Conservation (phyloP, 2,888 invertebrate genomes). For the Gastrophysa polygoni region DNA sequence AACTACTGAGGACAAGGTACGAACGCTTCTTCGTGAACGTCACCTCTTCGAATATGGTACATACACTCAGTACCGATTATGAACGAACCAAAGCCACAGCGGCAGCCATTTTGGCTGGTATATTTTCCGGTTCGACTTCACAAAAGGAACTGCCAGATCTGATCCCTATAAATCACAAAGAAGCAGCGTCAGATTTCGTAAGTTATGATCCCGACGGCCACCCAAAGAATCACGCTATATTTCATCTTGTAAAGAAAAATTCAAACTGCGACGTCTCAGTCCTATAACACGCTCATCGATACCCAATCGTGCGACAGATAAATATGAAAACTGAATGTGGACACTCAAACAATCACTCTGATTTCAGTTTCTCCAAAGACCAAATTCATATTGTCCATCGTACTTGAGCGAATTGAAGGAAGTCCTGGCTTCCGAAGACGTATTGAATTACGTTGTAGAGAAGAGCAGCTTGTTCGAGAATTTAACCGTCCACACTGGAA, state of each 20-base stretch:
- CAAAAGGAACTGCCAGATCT: constrained; percentile 63
- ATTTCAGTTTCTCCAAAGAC: constrained; percentile 48
- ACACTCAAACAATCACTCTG: no score
- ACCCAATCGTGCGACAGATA: no score
- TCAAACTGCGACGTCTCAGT: no score
- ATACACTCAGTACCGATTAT: constrained; percentile 68
- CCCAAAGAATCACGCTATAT: no score
- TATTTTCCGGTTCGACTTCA: constrained; percentile 66
- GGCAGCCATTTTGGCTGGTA: constrained; percentile 70
- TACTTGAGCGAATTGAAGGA: constrained; percentile 45
- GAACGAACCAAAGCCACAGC: constrained; percentile 79
- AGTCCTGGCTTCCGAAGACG: background rate
- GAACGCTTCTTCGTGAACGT: constrained; percentile 55
- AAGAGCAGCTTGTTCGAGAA: constrained; percentile 67
- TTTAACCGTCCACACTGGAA: constrained; percentile 66
- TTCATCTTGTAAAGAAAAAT: no score
- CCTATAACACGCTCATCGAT: no score
- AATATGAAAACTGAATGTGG: no score
- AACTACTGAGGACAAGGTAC: constrained; percentile 55
- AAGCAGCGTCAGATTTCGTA: constrained; percentile 39
- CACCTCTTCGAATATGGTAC: constrained; percentile 58
- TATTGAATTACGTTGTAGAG: constrained; percentile 44
- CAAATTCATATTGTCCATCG: constrained; percentile 50
- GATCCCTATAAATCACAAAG: constrained; percentile 59
- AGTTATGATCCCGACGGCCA: constrained; percentile 12